Conservation (phyloP, 2,113 vertebrate species). For the Synchiropus splendidus region DNA sequence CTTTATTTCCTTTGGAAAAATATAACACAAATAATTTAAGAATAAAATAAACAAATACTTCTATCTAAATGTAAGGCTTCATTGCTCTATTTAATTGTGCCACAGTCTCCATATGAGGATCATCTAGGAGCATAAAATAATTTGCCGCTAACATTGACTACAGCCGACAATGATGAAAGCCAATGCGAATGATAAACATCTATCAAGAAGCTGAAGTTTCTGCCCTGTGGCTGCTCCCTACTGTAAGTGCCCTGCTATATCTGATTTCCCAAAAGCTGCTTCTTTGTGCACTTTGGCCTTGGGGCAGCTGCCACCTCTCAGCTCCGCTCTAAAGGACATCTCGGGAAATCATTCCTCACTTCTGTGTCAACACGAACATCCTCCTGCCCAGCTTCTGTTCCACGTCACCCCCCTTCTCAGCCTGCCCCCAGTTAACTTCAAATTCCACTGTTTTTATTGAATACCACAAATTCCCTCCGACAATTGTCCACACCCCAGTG, state of each 20-base stretch:
- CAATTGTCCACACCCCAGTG: slow-evolving; percentile 20
- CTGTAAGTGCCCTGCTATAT: slow-evolving; percentile 16
- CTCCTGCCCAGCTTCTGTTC: slow-evolving; percentile 22
- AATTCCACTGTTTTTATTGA: slow-evolving; percentile 39
- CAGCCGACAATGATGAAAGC: too few relatives aligned
- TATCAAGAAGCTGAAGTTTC: slow-evolving; percentile 7
- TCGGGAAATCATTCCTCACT: slow-evolving; percentile 42
- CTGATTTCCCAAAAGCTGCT: slow-evolving; percentile 35
- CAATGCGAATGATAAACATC: slow-evolving; percentile 38
- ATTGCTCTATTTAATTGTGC: too few relatives aligned
- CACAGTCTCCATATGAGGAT: too few relatives aligned
- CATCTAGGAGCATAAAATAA: too few relatives aligned
- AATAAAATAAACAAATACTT: too few relatives aligned
- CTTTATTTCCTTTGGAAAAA: too few relatives aligned
- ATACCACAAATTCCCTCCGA: slow-evolving; percentile 29
- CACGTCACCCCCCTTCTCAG: slow-evolving; percentile 6
- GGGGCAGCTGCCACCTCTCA: slow-evolving; percentile 16
- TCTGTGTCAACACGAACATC: slow-evolving; percentile 56
- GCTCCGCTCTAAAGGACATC: slow-evolving; percentile 7
- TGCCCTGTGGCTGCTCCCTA: slow-evolving; percentile 6
- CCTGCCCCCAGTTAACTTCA: slow-evolving; percentile 27
- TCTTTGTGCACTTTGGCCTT: slow-evolving; percentile 15
- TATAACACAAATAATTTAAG: too few relatives aligned
- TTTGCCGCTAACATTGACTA: slow-evolving; percentile 10
- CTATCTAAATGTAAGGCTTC: too few relatives aligned